Base-by-base conservation (phyloP, 1,140 invertebrate genomes). In the Leucophenga varia region DNA sequence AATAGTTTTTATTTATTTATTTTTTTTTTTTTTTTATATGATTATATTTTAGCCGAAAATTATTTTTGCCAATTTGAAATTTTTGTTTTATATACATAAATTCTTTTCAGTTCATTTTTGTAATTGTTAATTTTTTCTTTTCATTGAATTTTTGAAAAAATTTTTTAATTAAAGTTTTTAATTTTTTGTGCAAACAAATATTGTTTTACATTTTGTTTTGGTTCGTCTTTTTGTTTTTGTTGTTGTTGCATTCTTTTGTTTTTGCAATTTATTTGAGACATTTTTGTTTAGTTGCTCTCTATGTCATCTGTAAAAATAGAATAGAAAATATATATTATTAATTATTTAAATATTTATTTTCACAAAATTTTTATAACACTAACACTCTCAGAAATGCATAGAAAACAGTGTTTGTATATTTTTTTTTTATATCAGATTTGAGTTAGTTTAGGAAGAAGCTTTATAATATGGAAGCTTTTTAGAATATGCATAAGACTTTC, bases 1-100 rank as follows among this genome's bases (percentile, higher is more conserved):
- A 64, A 64, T n/a, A 13, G 35, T 35, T 47, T 14, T 37, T 39
- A 50, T 53, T 28, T 39, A 50, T 53, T 28, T 30, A 20, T 25
- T 46, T 22, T 42, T 48, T 43, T n/a, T n/a, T n/a, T n/a, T n/a
- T 31, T 25, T 47, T 58, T 32, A 13, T 35, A 31, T n/a, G n/a
- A 17, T 43, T 51, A n/a, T n/a, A n/a, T n/a, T 36, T 49, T 49
- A 39, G 57, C 49, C 57, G 49, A 47, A 64, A 64, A 64, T 36
- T 49, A 34, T 46, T 54, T 61, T 51, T 59, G 63, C 63, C 63
- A 65, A 65, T 65, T 67, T 55, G 22, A 65, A n/a, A 64, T 58
- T 64, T 57, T 61, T 64, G 41, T 50, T 44, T 46, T 34, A 51
- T 28, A 43, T 51, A 51, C 31, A 43, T 51, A 46, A 43, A 48